Evolutionary conservation across 2,888 invertebrate species (phyloP).

Genomic region (Ptilodon capucinus): DNA sequence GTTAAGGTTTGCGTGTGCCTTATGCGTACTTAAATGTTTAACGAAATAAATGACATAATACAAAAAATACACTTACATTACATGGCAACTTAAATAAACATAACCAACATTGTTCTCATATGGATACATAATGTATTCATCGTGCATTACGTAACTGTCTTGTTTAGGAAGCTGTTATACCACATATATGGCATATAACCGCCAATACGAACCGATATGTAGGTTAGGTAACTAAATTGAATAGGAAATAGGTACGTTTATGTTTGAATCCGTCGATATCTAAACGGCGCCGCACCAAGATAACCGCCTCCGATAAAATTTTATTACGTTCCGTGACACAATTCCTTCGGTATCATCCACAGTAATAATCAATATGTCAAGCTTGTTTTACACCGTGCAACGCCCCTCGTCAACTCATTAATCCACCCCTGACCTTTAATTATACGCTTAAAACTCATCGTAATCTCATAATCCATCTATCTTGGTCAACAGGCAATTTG

Average conservation of each 20-base stretch:
- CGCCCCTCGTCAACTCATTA: conserved; percentile 6
- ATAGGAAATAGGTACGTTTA: conserved; percentile 34
- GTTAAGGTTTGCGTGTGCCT: too few species aligned
- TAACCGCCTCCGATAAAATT: conserved; percentile 58
- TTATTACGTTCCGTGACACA: conserved; percentile 61
- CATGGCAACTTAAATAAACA: too few species aligned
- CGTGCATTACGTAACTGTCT: neutral
- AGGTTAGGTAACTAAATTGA: conserved; percentile 34
- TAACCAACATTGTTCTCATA: neutral
- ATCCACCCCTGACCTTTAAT: conserved; percentile 42
- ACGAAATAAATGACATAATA: too few species aligned
- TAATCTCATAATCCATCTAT: conserved; percentile 41
- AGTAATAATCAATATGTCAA: conserved; percentile 42
- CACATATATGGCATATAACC: neutral
- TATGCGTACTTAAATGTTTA: too few species aligned
- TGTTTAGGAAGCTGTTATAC: neutral
- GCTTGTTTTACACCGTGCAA: conserved; percentile 4
- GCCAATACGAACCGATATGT: conserved; percentile 1
- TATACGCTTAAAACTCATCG: conserved; percentile 33
- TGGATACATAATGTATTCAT: neutral
- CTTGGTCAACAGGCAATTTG: conserved; percentile 47
- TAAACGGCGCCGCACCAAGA: conserved; percentile 41
- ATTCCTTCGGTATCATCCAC: conserved; percentile 42
- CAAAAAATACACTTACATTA: neutral
- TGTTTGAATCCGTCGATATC: conserved; percentile 37